These are phyloP conservation scores for Invenusta paracnida DNA, from an alignment of 2,888 invertebrate species.

Conservation along the genomic window DNA sequence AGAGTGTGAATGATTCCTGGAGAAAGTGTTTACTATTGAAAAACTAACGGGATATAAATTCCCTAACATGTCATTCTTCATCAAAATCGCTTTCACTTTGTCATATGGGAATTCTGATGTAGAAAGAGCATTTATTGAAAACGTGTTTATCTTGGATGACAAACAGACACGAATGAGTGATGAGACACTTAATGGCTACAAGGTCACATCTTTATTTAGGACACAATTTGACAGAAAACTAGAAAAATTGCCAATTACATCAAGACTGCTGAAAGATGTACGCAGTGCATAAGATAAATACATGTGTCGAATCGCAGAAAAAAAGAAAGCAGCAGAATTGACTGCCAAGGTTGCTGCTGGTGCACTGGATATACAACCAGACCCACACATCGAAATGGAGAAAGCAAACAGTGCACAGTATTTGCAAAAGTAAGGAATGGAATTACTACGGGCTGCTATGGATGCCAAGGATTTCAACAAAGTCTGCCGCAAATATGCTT, in stretches of 20 bases:
- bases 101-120: not conserved
- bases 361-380: not conserved
- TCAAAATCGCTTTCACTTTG: not conserved
- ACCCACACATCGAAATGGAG: not conserved
- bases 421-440: not conserved
- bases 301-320: not conserved
- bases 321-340: not conserved
- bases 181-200: not conserved
- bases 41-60: not conserved
- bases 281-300: not conserved
- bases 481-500: not conserved
- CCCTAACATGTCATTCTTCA: not conserved
- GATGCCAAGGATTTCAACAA: not conserved
- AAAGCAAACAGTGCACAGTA: not conserved
- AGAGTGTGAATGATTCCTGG: not conserved
- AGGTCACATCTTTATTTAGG: not conserved
- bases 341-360: not conserved
- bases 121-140: not conserved
- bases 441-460: not conserved
- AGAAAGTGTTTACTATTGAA: not conserved
- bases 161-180: not conserved
- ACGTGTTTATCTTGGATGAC: not conserved
- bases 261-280: not conserved
- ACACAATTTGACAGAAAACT: not conserved
- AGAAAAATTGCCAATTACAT: not conserved